phyloP scores from a whole-genome alignment of 2,113 vertebrate species.

The Semnornis frantzii region DNA sequence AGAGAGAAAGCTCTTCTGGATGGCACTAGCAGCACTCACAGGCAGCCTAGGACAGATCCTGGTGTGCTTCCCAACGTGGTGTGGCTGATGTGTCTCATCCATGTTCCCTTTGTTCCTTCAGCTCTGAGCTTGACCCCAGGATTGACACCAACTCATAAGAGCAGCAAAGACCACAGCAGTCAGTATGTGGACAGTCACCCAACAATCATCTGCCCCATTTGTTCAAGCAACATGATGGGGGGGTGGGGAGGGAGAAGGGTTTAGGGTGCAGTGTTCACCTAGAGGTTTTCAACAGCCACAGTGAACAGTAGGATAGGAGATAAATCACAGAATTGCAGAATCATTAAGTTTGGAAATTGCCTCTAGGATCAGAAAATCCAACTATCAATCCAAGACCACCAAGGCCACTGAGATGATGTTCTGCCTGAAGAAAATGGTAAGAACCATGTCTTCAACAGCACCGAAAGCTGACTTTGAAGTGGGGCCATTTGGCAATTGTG shows the following conservation, averaged over 20 bases:
- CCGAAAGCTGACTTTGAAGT: conserved; percentile 37
- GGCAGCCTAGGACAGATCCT: background rate
- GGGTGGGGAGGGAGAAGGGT: background rate
- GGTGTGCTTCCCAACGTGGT: rapidly evolving
- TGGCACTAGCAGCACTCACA: background rate
- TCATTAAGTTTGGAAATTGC: too few relatives aligned
- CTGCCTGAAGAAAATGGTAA: background rate
- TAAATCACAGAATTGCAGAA: background rate
- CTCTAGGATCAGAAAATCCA: too few relatives aligned
- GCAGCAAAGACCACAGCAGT: background rate
- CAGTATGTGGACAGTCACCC: background rate
- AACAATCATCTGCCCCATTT: background rate
- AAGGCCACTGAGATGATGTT: background rate
- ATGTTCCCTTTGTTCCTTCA: background rate
- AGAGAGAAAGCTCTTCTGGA: background rate
- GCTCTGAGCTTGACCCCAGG: background rate
- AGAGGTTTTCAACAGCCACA: background rate
- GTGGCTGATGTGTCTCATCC: background rate
- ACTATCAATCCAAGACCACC: too few relatives aligned
- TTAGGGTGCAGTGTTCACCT: background rate
- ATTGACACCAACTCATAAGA: background rate
- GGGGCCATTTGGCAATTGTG: background rate
- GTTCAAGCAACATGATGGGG: background rate
- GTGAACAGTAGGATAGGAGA: background rate
- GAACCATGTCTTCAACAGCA: background rate